phyloP scores from a whole-genome alignment of 2,113 vertebrate genomes.

The Eurypyga helias region DNA sequence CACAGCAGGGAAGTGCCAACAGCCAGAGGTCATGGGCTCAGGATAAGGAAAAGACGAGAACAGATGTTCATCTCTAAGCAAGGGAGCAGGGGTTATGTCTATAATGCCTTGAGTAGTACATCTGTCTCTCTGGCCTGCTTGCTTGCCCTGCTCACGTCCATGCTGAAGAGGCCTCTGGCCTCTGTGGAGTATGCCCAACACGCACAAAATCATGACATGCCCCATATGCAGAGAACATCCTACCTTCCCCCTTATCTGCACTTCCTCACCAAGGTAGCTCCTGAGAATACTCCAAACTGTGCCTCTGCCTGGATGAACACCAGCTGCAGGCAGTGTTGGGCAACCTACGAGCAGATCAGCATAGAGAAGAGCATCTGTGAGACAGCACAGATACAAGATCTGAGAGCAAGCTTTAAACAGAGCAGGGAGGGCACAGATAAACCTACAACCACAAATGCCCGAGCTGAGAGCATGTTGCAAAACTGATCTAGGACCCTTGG shows the following conservation, averaged over 20 bases:
- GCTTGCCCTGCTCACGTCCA: not conserved
- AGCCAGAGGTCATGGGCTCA: not conserved
- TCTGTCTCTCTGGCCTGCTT: not conserved
- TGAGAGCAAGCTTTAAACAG: not conserved
- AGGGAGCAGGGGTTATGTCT: not conserved
- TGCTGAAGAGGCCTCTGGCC: not conserved
- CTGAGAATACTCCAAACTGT: not conserved
- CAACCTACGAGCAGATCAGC: not conserved
- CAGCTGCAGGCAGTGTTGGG: not conserved
- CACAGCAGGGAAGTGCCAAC: not conserved
- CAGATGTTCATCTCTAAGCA: not conserved
- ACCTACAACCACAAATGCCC: accelerated
- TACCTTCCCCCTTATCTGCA: not conserved
- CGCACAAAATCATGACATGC: not conserved
- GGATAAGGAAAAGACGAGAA: not conserved
- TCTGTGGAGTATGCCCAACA: not conserved
- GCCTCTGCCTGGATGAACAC: not conserved
- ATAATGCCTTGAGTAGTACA: not conserved
- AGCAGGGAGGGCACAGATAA: not conserved
- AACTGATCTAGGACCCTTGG: not conserved
- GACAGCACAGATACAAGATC: not conserved
- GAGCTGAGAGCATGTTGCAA: accelerated
- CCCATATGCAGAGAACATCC: not conserved
- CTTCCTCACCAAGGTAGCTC: not conserved
- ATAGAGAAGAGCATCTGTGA: not conserved